Evolutionary conservation across 2,888 invertebrate species (phyloP).

Genomic region (Sericinus montela): DNA sequence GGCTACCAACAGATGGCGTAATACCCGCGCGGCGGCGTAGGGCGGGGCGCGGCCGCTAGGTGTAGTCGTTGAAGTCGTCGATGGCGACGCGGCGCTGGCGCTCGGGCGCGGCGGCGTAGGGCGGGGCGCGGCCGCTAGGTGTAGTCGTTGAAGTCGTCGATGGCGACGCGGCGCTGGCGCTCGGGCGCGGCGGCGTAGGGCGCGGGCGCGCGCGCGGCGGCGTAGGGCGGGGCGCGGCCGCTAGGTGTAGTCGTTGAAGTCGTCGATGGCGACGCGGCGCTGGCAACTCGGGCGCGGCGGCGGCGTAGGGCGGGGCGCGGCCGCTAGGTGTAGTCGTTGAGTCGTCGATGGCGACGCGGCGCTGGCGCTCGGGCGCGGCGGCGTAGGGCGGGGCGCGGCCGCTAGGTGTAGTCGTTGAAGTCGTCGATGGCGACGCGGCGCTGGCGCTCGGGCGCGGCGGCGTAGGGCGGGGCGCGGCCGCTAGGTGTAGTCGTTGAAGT

Average conservation of each 20-base stretch:
- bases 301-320: no score
- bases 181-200: conserved; percentile 64
- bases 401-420: conserved; percentile 57
- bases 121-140: conserved; percentile 54
- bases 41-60: conserved; percentile 45
- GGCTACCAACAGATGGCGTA: no score
- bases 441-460: conserved; percentile 48
- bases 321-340: no score
- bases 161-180: conserved; percentile 70
- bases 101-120: conserved; percentile 65
- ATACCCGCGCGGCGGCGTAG: background rate
- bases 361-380: background rate
- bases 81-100: conserved; percentile 74
- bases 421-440: conserved; percentile 64
- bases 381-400: background rate
- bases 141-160: conserved; percentile 89
- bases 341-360: no score
- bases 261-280: no score
- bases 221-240: no score
- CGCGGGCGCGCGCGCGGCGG: conserved; percentile 25
- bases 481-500: conserved; percentile 91
- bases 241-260: no score
- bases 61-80: conserved; percentile 89
- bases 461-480: conserved; percentile 82
- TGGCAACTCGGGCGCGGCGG: no score